Base-by-base conservation (phyloP, 1,140 invertebrate genomes). In the Calephelis nemesis region DNA sequence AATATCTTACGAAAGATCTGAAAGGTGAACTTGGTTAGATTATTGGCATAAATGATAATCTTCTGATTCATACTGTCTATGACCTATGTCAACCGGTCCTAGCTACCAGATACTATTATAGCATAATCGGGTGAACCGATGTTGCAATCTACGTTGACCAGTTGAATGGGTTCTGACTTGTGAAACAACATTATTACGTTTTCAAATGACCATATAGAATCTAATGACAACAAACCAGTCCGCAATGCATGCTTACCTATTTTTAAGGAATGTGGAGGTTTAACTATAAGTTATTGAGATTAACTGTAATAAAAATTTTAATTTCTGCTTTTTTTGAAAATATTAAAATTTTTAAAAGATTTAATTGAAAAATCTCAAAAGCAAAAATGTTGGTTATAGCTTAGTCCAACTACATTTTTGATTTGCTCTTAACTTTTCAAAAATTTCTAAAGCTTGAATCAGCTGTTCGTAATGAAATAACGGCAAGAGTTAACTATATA, bases 131-230 rank as follows among this genome's bases (percentile, higher is more conserved):
- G 52, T 58, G 30, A 1, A 45, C 42, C 8, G 42, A 39, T 58
- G 19, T 58, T 10, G 52, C 52, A 58, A 58, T 39, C 19, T 4
- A 19, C 15, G 10, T 30, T 39, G 15, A 39, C 19, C 52, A 58
- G 52, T 58, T 58, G 52, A 58, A 58, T 58, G 52, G 19, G 52
- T 39, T 58, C 30, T 58, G 11, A 58, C 54, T 58, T 58, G 11
- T 39, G 54, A 58, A 58, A 58, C 54, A 40, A 58, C 54, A 12
- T 58, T 58, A 58, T 58, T 58, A 58, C 54, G 54, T 58, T 58
- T 58, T 30, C 54, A 39, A 58, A 58, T 58, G 54, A 58, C 54
- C 54, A 58, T 58, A 58, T 58, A 12, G 54, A 58, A 39, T 39
- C 54, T 58, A 58, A 58, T 58, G 19, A 58, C 54, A 19, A 15